Evolutionary conservation across 2,888 invertebrate genomes (phyloP).

Genomic region (Dorcus hopei): DNA sequence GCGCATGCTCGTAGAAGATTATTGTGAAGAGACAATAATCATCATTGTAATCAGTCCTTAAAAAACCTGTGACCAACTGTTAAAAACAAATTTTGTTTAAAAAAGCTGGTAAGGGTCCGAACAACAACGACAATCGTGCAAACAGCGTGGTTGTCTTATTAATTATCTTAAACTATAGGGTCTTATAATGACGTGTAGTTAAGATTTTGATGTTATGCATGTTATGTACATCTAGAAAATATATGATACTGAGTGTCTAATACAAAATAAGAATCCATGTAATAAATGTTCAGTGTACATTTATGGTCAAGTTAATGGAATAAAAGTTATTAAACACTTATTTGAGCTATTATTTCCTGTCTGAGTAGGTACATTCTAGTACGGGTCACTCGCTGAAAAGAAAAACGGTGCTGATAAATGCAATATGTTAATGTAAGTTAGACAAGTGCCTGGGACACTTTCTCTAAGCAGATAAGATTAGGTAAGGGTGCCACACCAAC

Average conservation of each 20-base stretch:
- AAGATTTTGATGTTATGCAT: slow-evolving; percentile 25
- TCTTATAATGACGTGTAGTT: slow-evolving; percentile 31
- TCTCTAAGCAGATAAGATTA: slow-evolving; percentile 23
- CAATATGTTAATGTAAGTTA: too few relatives aligned
- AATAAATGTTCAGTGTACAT: slow-evolving; percentile 45
- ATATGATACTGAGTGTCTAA: slow-evolving; percentile 19
- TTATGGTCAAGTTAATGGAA: slow-evolving; percentile 44
- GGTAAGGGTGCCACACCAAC: slow-evolving; percentile 27
- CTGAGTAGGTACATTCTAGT: too few relatives aligned
- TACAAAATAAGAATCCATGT: slow-evolving; percentile 28
- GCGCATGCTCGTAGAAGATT: slow-evolving; percentile 42
- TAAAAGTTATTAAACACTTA: slow-evolving; percentile 13
- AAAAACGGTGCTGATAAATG: too few relatives aligned
- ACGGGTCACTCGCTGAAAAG: too few relatives aligned
- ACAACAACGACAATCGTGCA: slow-evolving; percentile 43
- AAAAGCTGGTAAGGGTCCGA: slow-evolving; percentile 54
- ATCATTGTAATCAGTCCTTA: slow-evolving; percentile 41
- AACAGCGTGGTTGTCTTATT: slow-evolving; percentile 19
- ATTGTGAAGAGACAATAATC: slow-evolving; percentile 54
- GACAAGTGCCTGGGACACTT: slow-evolving; percentile 25
- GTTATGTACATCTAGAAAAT: background rate
- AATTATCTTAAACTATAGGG: slow-evolving; percentile 25
- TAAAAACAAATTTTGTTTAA: slow-evolving; percentile 31
- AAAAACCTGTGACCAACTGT: slow-evolving; percentile 21
- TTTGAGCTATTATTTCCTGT: too few relatives aligned